Base-by-base conservation (phyloP, 2,888 invertebrate genomes). In the Podotricha telesiphe region DNA sequence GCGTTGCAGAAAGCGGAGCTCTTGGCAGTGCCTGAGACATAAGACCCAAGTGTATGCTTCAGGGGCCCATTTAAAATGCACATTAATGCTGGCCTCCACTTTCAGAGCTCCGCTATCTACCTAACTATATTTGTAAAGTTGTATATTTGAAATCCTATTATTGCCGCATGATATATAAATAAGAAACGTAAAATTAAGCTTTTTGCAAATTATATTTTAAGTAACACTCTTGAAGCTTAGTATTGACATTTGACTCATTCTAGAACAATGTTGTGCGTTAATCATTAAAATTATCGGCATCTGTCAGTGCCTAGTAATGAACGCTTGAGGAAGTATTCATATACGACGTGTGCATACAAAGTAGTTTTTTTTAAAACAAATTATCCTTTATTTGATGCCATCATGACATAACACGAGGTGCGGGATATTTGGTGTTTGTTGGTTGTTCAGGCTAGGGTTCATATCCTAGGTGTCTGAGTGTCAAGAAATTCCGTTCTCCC, bases 281-380 rank as follows among this genome's bases (percentile, higher is more conserved):
- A 68, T 68, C 63, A 68, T 68, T 65, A 65, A 65, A 65, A 68
- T 68, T 68, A 68, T 65, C 34, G 68, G 65, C 34, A 48, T 62
- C 34, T 61, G 67, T 45, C 61, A 37, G 47, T 22, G 59, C 59
- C 59, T 59, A 45, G 59, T 51, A 53, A 67, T 61, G 42, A 67
- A 62, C 67, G 53, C 51, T 55, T 67, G 53, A 67, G 61, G 61
- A 67, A 67, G 62, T 47, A 1, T 62, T 51, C 50, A 45, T 45
- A 47, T 51, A 62, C 67, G 67, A 34, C 34, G 45, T 53, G 53
- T 62, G 67, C 61, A 67, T 67, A 67, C 45, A 67, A 55, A 67
- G 55, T 17, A 8, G 11, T 8, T 1, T 37, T 34, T 55, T 55
- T 55, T 55, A 7, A 17, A 34, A 1, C 37, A 42, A 59, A 59